A percentile compares a stretch with the other conserved stretches of the same genome.
These are phyloP conservation scores for Conger conger DNA, from an alignment of 2,113 vertebrate species.

Conservation along the genomic window DNA sequence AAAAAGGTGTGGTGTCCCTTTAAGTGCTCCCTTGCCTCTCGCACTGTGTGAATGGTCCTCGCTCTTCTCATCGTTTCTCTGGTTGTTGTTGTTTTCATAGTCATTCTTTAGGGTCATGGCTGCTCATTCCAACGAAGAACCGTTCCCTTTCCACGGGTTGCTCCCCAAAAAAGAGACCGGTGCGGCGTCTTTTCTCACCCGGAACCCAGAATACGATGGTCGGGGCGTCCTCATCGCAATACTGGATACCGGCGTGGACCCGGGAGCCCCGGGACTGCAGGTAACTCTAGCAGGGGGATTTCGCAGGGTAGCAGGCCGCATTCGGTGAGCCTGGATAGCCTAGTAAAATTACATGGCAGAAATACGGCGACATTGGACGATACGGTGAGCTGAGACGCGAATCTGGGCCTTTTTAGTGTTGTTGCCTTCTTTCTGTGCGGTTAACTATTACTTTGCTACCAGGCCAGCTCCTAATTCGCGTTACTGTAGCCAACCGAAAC, in stretches of 20 bases:
- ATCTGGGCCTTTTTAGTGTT: not conserved
- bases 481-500: not conserved
- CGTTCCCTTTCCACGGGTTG: conserved; percentile 91
- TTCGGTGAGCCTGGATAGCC: not conserved
- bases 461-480: not conserved
- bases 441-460: too few species aligned
- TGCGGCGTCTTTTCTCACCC: conserved; percentile 82
- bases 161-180: conserved; percentile 97
- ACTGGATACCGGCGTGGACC: conserved; percentile 94
- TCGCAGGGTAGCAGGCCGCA: conserved; percentile 35
- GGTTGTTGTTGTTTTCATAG: conserved; percentile 66
- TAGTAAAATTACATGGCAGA: not conserved
- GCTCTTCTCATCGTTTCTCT: conserved; percentile 47
- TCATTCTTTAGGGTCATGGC: conserved; percentile 75
- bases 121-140: conserved; percentile 79
- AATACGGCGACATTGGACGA: not conserved
- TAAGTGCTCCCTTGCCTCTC: conserved; percentile 49
- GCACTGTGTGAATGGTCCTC: conserved; percentile 32
- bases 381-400: not conserved
- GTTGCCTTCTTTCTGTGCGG: not conserved
- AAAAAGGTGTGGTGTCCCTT: conserved; percentile 53
- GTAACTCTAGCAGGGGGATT: conserved; percentile 62
- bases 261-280: conserved; percentile 96
- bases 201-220: conserved; percentile 91
- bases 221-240: conserved; percentile 88